phyloP scores from a whole-genome alignment of 2,113 vertebrate genomes.

The Boleophthalmus pectinirostris region DNA sequence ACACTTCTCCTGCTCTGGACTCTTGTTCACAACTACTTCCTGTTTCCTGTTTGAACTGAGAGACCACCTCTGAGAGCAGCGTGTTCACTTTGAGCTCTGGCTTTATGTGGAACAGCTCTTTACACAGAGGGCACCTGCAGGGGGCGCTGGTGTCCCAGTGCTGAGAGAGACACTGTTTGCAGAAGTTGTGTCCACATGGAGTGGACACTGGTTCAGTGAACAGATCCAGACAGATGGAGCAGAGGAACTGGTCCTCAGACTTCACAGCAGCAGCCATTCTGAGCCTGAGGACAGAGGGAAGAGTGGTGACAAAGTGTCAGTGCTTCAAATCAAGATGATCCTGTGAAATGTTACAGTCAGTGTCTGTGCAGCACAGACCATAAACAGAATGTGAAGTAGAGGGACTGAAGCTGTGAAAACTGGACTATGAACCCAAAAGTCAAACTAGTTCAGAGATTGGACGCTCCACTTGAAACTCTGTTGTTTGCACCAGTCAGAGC shows the following conservation, averaged over 20 bases:
- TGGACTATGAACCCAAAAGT: no score
- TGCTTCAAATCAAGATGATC: not conserved
- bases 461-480: no score
- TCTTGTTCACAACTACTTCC: not conserved
- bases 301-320: no score
- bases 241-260: slow-evolving; percentile 11
- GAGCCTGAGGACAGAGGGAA: slow-evolving; percentile 1
- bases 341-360: not conserved
- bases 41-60: slow-evolving; percentile 23
- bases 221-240: slow-evolving; percentile 2
- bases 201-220: not conserved
- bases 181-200: slow-evolving; percentile 9
- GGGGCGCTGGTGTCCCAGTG: slow-evolving; percentile 13
- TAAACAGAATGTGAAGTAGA: no score
- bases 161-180: slow-evolving; percentile 5
- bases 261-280: slow-evolving; percentile 2
- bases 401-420: no score
- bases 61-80: slow-evolving; percentile 17
- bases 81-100: slow-evolving; percentile 20
- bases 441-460: no score
- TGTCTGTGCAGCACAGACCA: no score
- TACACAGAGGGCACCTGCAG: slow-evolving; percentile 26
- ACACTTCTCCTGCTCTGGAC: not conserved
- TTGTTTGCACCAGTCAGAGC: no score
- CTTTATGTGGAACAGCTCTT: not conserved